phyloP scores from a whole-genome alignment of 2,888 invertebrate genomes.

The Pollenia angustigena region DNA sequence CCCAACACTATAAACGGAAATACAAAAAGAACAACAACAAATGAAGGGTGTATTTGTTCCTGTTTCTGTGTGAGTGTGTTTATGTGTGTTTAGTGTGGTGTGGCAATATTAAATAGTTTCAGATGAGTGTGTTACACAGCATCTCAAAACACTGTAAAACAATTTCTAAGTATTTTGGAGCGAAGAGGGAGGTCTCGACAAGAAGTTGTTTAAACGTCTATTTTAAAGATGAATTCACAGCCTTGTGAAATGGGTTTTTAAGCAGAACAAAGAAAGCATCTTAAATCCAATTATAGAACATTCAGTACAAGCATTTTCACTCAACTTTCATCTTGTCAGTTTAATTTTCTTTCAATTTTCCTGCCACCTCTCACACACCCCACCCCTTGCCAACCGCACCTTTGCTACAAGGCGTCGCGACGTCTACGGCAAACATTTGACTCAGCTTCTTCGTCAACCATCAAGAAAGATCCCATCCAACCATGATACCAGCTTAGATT shows the following conservation, averaged over 20 bases:
- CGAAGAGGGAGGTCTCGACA: background rate
- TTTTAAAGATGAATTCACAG: constrained; percentile 63
- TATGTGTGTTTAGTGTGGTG: constrained; percentile 18
- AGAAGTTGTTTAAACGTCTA: constrained; percentile 46
- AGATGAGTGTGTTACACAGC: constrained; percentile 19
- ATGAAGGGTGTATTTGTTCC: background rate
- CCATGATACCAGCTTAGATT: constrained; percentile 60
- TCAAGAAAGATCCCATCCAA: background rate
- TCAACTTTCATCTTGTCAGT: constrained; percentile 75
- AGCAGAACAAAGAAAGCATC: constrained; percentile 75
- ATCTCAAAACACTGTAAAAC: background rate
- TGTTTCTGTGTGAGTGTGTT: background rate
- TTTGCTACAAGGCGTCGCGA: background rate
- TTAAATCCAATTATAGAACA: constrained; percentile 76
- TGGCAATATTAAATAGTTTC: constrained; percentile 62
- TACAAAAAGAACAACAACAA: constrained; percentile 30
- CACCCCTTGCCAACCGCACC: background rate
- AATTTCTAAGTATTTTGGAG: background rate
- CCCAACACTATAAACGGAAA: constrained; percentile 54
- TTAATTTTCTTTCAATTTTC: constrained; percentile 72
- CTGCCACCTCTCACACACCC: background rate
- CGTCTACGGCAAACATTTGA: constrained; percentile 16
- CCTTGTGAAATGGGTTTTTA: constrained; percentile 73
- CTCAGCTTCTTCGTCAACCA: constrained; percentile 38
- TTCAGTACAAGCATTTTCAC: constrained; percentile 71